phyloP scores from a whole-genome alignment of 1,140 invertebrate species.

The Aphelinus certus region DNA sequence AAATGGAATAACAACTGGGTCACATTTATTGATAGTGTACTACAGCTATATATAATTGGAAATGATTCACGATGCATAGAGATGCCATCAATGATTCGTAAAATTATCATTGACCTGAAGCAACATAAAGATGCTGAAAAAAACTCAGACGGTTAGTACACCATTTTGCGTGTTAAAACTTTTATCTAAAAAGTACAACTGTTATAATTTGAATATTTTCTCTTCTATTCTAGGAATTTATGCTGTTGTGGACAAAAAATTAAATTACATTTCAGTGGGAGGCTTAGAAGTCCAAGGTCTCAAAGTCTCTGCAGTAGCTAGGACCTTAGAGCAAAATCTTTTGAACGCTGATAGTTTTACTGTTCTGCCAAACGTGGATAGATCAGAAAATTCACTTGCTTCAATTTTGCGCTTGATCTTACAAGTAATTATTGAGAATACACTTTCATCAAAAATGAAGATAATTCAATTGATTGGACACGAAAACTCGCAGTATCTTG shows the following conservation, averaged over 20 bases:
- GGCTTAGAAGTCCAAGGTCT: slow-evolving; percentile 85
- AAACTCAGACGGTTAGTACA: slow-evolving; percentile 16
- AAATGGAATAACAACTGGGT: slow-evolving; percentile 85
- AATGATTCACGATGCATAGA: slow-evolving; percentile 75
- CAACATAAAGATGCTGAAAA: slow-evolving; percentile 66
- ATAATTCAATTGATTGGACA: slow-evolving; percentile 71
- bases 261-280: slow-evolving; percentile 67
- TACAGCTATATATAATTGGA: slow-evolving; percentile 83
- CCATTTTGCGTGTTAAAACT: not conserved
- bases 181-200: not conserved
- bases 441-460: slow-evolving; percentile 72
- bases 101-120: slow-evolving; percentile 77
- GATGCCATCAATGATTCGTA: slow-evolving; percentile 83
- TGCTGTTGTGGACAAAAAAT: slow-evolving; percentile 62
- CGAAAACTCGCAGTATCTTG: slow-evolving; percentile 43
- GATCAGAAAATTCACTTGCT: slow-evolving; percentile 43
- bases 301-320: slow-evolving; percentile 78
- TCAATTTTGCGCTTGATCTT: slow-evolving; percentile 67
- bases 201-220: not conserved
- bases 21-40: slow-evolving; percentile 87
- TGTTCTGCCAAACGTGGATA: slow-evolving; percentile 66
- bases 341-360: slow-evolving; percentile 76
- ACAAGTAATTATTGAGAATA: slow-evolving; percentile 82
- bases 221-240: slow-evolving; percentile 48
- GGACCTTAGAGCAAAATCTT: slow-evolving; percentile 69